Base-by-base conservation (phyloP, 1,140 invertebrate species). In the Telenomus remus region DNA sequence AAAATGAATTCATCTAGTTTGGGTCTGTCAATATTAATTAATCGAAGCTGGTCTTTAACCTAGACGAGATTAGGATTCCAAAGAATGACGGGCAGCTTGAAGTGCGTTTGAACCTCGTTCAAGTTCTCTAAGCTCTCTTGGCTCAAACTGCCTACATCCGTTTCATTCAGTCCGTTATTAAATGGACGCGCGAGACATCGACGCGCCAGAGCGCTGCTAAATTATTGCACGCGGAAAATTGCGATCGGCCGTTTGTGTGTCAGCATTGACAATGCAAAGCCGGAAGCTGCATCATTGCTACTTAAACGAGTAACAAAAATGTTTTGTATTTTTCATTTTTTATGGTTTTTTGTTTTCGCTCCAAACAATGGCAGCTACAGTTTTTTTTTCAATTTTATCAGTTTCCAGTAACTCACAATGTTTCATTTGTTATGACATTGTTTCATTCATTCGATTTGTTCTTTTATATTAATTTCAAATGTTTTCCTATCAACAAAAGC, bases 141-240 rank as follows among this genome's bases (percentile, higher is more conserved):
- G 63, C 64, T 75, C 63, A 68, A 76, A 71, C 73, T 76, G 66
- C 55, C 61, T 66, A 71, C 66, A 76, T 76, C 73, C 73, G 73
- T 65, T 71, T 76, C 63, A 71, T 76, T 76, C 74, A 76, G 39
- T 68, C 49, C 68, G 56, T 76, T 63, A 70, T 70, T 70, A 70
- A 68, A 70, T 59, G 59, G 66, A 71, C 66, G 66, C 61, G 66
- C 55, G 66, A 76, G 59, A 61, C 64, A 69, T 75, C 64, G 72
- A 76, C 72, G 63, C 71, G 51, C 19, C 63, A 27, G 19, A 73
- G 13, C 61, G 64, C 60, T 54, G 60, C 65, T 64, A 65, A 70
- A 76, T 76, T 65, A 76, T 76, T 76, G 37, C 60, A 76, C 60
- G 59, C 72, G 64, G 72, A 76, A 76, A 76, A 69, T 64, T 69